A percentile compares a stretch with the other conserved stretches of the same genome.
Conservation (phyloP, 2,888 invertebrate species). For the Melanostoma mellinum region DNA sequence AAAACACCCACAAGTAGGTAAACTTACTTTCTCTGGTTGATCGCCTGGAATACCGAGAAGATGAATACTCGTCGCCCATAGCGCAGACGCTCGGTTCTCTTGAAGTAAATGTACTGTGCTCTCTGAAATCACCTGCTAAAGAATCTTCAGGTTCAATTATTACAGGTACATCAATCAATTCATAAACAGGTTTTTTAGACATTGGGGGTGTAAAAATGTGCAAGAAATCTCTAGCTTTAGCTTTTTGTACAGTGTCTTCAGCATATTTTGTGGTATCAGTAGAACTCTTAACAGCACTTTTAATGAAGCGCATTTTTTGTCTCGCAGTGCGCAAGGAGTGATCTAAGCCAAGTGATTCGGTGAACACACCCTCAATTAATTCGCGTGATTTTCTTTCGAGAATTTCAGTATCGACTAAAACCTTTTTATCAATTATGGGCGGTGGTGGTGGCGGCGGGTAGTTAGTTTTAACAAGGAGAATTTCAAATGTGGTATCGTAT, state of each 20-base stretch:
- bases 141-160: constrained; percentile 75
- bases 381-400: constrained; percentile 81
- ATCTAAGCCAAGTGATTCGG: constrained; percentile 78
- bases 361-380: constrained; percentile 79
- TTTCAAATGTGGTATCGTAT: constrained; percentile 81
- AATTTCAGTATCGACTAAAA: constrained; percentile 80
- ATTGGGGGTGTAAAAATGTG: constrained; percentile 81
- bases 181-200: constrained; percentile 80
- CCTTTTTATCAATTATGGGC: constrained; percentile 79
- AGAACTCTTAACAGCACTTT: constrained; percentile 80
- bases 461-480: constrained; percentile 80
- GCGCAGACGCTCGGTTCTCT: constrained; percentile 78
- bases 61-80: constrained; percentile 80
- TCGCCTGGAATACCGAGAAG: constrained; percentile 84
- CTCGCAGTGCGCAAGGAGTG: constrained; percentile 81
- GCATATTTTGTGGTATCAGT: constrained; percentile 81
- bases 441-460: constrained; percentile 80
- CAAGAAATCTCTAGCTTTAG: constrained; percentile 81
- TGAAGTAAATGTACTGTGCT: constrained; percentile 78
- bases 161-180: constrained; percentile 80
- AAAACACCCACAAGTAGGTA: background rate
- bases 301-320: constrained; percentile 81
- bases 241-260: constrained; percentile 82
- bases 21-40: constrained; percentile 81
- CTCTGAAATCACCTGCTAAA: constrained; percentile 79